These are phyloP conservation scores for Rhabdomys dilectus DNA, from an alignment of 2,113 vertebrate genomes.

Conservation along the genomic window DNA sequence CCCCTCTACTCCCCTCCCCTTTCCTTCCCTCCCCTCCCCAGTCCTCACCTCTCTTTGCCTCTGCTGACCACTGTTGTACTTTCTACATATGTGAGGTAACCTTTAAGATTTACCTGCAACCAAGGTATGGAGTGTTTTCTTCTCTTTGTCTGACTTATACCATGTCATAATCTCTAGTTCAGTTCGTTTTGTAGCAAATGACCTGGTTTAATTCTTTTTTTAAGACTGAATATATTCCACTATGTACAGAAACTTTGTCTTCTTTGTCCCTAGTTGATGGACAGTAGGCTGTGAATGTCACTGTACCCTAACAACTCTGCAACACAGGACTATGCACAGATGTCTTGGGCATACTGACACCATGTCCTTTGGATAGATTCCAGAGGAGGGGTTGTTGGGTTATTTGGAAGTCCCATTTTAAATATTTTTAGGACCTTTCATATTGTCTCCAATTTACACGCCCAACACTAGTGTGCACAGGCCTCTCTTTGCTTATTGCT, in stretches of 20 bases:
- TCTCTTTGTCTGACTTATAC: not conserved
- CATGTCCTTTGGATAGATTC: not conserved
- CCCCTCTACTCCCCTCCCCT: not conserved
- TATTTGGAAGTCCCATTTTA: not conserved
- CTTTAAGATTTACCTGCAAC: not conserved
- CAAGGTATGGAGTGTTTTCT: not conserved
- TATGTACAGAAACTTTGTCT: not conserved
- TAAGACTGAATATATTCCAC: not conserved
- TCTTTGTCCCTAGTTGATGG: not conserved
- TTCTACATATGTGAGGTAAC: not conserved
- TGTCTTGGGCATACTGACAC: not conserved
- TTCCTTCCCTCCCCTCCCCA: not conserved
- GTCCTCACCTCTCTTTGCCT: not conserved
- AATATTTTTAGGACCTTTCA: not conserved
- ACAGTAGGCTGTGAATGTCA: not conserved
- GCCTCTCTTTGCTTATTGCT: not conserved
- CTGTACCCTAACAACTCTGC: not conserved
- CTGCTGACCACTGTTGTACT: not conserved
- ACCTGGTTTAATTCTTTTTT: not conserved
- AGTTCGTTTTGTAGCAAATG: not conserved
- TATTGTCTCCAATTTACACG: not conserved
- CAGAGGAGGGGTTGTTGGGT: not conserved
- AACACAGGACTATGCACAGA: not conserved
- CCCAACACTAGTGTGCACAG: too few species aligned
- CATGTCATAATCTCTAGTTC: too few species aligned